phyloP scores from a whole-genome alignment of 2,888 invertebrate genomes.

The Sarcophaga subvicina region DNA sequence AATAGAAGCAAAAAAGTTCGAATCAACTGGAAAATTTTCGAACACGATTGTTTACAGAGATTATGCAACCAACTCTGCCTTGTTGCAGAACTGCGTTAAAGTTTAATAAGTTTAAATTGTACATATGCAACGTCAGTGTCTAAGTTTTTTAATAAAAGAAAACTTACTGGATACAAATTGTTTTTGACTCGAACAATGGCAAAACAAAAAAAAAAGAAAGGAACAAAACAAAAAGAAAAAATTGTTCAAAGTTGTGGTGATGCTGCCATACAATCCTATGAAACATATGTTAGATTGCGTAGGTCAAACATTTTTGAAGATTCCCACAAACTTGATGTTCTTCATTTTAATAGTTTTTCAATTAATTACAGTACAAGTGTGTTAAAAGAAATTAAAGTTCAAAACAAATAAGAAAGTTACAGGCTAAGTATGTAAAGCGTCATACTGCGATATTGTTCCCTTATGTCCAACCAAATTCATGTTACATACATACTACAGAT shows the following conservation, averaged over 20 bases:
- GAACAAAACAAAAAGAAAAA: constrained; percentile 2
- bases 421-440: too few relatives aligned
- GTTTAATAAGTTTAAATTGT: constrained; percentile 67
- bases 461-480: too few relatives aligned
- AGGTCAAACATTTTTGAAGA: too few relatives aligned
- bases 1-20: constrained; percentile 7
- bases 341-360: too few relatives aligned
- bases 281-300: constrained; percentile 14
- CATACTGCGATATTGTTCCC: too few relatives aligned
- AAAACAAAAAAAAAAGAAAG: neutral
- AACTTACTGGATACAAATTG: constrained; percentile 60
- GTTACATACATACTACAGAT: too few relatives aligned
- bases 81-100: constrained; percentile 53
- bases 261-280: neutral
- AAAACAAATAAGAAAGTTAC: too few relatives aligned
- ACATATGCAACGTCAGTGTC: constrained; percentile 47
- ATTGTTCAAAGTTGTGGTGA: neutral
- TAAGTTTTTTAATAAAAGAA: constrained; percentile 68
- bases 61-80: constrained; percentile 59
- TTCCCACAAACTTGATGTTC: too few relatives aligned
- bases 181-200: constrained; percentile 24
- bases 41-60: constrained; percentile 63
- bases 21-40: constrained; percentile 39
- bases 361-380: too few relatives aligned
- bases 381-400: too few relatives aligned